phyloP scores from a whole-genome alignment of 2,888 invertebrate species.

The Coecobrya sp. region DNA sequence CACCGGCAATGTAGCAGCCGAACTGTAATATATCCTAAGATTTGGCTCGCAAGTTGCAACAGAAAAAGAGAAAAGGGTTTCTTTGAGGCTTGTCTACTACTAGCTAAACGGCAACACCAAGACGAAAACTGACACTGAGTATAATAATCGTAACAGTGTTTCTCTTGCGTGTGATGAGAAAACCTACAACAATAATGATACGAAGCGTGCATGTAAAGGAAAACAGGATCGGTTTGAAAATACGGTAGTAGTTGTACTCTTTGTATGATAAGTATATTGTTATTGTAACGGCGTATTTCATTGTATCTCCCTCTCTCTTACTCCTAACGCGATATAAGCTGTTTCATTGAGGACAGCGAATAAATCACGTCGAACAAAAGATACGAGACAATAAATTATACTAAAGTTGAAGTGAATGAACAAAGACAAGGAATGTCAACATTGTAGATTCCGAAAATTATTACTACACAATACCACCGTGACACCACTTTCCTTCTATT shows the following conservation, averaged over 20 bases:
- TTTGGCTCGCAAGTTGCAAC: slow-evolving; percentile 32
- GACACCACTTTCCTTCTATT: not conserved
- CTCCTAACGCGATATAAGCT: slow-evolving; percentile 67
- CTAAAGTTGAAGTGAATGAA: slow-evolving; percentile 82
- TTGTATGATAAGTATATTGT: slow-evolving; percentile 47
- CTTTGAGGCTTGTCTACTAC: slow-evolving; percentile 4
- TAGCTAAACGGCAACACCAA: slow-evolving; percentile 43
- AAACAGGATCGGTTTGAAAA: slow-evolving; percentile 36
- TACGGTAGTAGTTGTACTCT: not conserved
- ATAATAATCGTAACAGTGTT: slow-evolving; percentile 55
- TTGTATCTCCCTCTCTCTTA: slow-evolving; percentile 49
- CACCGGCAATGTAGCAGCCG: not conserved
- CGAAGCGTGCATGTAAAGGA: slow-evolving; percentile 35
- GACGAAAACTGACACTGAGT: slow-evolving; percentile 60
- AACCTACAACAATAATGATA: slow-evolving; percentile 30
- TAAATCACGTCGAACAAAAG: slow-evolving; percentile 83
- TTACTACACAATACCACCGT: slow-evolving; percentile 19
- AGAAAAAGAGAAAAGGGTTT: not conserved
- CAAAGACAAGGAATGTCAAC: slow-evolving; percentile 83
- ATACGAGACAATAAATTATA: slow-evolving; percentile 83
- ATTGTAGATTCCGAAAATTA: slow-evolving; percentile 65
- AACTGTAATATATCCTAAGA: slow-evolving; percentile 10
- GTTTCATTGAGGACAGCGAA: slow-evolving; percentile 79
- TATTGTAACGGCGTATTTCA: slow-evolving; percentile 69
- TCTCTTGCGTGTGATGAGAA: slow-evolving; percentile 43